These are phyloP conservation scores for Perca flavescens DNA, from an alignment of 2,113 vertebrate species.

Conservation along the genomic window DNA sequence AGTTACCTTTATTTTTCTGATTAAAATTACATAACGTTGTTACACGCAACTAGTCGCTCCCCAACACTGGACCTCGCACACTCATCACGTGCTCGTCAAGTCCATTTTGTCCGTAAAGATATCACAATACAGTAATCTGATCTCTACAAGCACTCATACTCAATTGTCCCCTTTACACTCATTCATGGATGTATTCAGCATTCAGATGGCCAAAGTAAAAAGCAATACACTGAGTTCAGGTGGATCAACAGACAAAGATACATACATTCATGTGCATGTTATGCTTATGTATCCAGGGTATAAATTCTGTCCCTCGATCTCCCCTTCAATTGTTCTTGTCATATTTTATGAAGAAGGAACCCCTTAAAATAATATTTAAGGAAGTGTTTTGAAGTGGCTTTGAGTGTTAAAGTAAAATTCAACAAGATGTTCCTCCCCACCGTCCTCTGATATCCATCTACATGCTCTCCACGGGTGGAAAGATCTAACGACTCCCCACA, in stretches of 20 bases:
- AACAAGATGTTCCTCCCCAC: conserved; percentile 13
- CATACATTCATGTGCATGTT: neutral
- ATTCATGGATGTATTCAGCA: neutral
- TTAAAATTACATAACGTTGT: too few relatives aligned
- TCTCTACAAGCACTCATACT: neutral
- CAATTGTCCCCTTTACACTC: neutral
- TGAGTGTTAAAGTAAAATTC: conserved; percentile 37
- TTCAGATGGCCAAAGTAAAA: neutral
- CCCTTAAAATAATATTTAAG: conserved; percentile 15
- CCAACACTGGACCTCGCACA: neutral
- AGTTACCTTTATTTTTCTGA: too few relatives aligned
- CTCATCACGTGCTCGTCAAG: neutral
- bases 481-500: conserved; percentile 32
- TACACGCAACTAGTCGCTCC: too few relatives aligned
- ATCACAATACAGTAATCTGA: conserved; percentile 3
- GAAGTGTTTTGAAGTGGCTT: conserved; percentile 15
- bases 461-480: conserved; percentile 36
- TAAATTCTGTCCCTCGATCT: neutral
- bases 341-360: neutral
- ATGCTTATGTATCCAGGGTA: neutral
- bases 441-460: conserved; percentile 1
- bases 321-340: neutral
- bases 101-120: neutral
- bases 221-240: neutral
- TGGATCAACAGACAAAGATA: neutral